Conservation (phyloP, 92 coral and sea anemone genomes). For the Metridium senile region DNA sequence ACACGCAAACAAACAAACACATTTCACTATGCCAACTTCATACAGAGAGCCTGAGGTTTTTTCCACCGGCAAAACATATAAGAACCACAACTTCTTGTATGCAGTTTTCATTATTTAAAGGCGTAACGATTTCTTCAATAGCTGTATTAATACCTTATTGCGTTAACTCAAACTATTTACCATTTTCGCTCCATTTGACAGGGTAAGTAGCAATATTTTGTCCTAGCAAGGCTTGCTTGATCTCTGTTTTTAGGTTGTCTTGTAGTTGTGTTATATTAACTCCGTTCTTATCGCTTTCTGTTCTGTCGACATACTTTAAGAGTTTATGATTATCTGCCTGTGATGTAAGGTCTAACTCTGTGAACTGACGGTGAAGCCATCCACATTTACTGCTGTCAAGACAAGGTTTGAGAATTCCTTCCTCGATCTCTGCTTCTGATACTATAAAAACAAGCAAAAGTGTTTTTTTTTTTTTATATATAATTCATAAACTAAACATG, state of each 20-base stretch:
- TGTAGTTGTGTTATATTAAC: slow-evolving; percentile 28
- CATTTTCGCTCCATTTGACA: slow-evolving; percentile 65
- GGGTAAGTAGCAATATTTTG: slow-evolving; percentile 52
- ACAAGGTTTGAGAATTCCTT: slow-evolving; percentile 55
- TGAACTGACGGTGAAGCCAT: slow-evolving; percentile 79
- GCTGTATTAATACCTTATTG: neutral
- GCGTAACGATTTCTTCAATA: too few relatives aligned
- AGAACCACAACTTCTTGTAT: too few relatives aligned
- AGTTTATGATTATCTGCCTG: neutral
- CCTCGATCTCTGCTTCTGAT: slow-evolving; percentile 71
- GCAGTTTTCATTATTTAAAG: too few relatives aligned
- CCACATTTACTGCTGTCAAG: slow-evolving; percentile 56
- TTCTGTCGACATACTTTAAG: slow-evolving; percentile 26
- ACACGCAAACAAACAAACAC: too few relatives aligned
- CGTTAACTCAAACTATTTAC: slow-evolving; percentile 14
- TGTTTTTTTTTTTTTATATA: too few relatives aligned
- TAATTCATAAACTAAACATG: too few relatives aligned
- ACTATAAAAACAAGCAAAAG: slow-evolving; percentile 31
- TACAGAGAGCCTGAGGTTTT: too few relatives aligned
- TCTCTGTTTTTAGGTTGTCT: slow-evolving; percentile 42
- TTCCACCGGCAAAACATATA: too few relatives aligned
- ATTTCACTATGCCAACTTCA: too few relatives aligned
- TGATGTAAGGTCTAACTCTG: slow-evolving; percentile 32
- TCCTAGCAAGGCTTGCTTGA: slow-evolving; percentile 40
- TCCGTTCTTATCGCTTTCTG: slow-evolving; percentile 4